Percentiles rank a stretch among this genome's conserved stretches.
Evolutionary conservation across 2,113 vertebrate species (phyloP).

Genomic region (Osmerus mordax): DNA sequence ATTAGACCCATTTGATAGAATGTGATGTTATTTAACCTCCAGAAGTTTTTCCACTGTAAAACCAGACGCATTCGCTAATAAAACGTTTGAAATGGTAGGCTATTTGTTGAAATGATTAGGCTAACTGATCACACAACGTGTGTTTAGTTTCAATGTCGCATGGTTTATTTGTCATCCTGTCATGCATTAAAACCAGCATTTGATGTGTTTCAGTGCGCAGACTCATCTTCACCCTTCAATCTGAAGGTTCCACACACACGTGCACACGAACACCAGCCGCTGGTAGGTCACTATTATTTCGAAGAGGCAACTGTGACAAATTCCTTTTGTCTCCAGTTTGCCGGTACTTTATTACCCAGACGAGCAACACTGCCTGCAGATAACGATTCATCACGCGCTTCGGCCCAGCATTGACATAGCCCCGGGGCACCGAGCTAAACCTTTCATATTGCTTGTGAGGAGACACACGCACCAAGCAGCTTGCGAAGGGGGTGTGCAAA

Average conservation of each 20-base stretch:
- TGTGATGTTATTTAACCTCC: too few relatives aligned
- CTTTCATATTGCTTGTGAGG: conserved; percentile 4
- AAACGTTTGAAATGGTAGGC: too few relatives aligned
- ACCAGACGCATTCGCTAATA: too few relatives aligned
- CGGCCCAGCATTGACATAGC: conserved; percentile 66
- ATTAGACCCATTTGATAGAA: too few relatives aligned
- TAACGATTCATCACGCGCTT: conserved; percentile 76
- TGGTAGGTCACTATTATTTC: conserved; percentile 64
- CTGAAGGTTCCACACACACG: neutral
- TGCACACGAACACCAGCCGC: conserved; percentile 32
- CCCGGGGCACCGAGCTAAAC: conserved; percentile 53
- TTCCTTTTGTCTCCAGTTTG: conserved; percentile 77
- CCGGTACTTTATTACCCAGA: conserved; percentile 79
- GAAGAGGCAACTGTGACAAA: conserved; percentile 73
- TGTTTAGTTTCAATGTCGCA: too few relatives aligned
- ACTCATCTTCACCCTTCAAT: neutral
- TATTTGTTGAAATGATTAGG: too few relatives aligned
- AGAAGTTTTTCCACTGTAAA: too few relatives aligned
- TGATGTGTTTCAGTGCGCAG: too few relatives aligned
- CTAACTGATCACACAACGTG: too few relatives aligned
- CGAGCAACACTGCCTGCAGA: conserved; percentile 70
- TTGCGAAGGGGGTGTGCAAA: conserved; percentile 13
- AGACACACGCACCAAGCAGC: conserved; percentile 44
- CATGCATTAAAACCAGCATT: too few relatives aligned
- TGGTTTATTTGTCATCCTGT: too few relatives aligned